These are phyloP conservation scores for Eubasilissa splendida DNA, from an alignment of 2,888 invertebrate genomes.

Conservation along the genomic window DNA sequence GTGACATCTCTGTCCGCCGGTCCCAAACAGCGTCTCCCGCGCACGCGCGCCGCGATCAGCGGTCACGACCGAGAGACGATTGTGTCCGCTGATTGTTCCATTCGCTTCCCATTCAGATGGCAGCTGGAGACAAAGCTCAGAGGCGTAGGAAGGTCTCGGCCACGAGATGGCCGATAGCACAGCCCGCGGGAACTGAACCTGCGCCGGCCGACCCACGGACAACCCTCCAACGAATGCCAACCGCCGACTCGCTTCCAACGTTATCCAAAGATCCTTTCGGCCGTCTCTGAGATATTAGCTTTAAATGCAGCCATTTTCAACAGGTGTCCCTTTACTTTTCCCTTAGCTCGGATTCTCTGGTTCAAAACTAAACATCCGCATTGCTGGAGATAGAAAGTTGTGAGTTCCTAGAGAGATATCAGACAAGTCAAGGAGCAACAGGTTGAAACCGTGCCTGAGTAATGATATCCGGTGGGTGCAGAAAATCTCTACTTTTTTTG, in stretches of 20 bases:
- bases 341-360: background rate
- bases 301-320: background rate
- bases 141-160: constrained; percentile 44
- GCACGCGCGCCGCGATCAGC: constrained; percentile 47
- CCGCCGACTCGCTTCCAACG: background rate
- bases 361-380: constrained; percentile 32
- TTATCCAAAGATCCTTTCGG: background rate
- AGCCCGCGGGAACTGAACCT: constrained; percentile 22
- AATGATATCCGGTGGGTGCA: constrained; percentile 29
- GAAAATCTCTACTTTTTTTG: constrained; percentile 1
- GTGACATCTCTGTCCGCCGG: constrained; percentile 50
- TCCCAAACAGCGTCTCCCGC: constrained; percentile 27
- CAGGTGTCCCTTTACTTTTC: background rate
- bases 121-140: constrained; percentile 41
- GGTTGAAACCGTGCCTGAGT: constrained; percentile 30
- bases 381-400: constrained; percentile 37
- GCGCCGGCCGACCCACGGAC: constrained; percentile 19
- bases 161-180: constrained; percentile 26
- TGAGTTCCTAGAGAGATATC: constrained; percentile 18
- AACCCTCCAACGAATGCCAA: background rate
- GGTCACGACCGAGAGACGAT: constrained; percentile 57
- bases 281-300: background rate
- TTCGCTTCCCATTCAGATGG: constrained; percentile 48
- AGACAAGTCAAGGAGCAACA: constrained; percentile 19
- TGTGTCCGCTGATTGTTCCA: constrained; percentile 55